Evolutionary conservation across 1,140 invertebrate genomes (phyloP).

Genomic region (Atta cephalotes): DNA sequence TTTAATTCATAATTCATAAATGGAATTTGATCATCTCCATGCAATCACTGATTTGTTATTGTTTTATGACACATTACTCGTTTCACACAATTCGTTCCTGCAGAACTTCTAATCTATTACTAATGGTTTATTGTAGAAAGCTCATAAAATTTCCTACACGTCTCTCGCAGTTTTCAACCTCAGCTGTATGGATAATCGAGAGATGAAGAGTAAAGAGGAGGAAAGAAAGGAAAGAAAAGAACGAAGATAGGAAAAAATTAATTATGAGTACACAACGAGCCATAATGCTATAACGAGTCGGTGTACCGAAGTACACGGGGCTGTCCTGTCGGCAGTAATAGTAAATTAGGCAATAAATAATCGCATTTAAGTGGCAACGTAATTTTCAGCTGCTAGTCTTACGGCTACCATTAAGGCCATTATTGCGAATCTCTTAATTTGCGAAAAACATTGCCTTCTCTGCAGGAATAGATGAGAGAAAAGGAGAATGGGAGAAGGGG

Average conservation of each 20-base stretch:
- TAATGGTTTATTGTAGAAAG: too few relatives aligned
- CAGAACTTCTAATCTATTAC: too few relatives aligned
- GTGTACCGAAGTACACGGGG: constrained; percentile 55
- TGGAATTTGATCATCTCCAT: too few relatives aligned
- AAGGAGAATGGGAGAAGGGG: neutral
- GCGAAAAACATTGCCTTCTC: constrained; percentile 81
- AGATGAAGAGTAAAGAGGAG: neutral
- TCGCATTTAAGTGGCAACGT: constrained; percentile 82
- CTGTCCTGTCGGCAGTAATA: constrained; percentile 76
- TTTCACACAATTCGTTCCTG: too few relatives aligned
- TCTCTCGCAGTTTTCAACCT: constrained; percentile 35
- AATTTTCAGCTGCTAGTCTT: constrained; percentile 81
- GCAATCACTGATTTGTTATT: too few relatives aligned
- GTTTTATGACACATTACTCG: too few relatives aligned
- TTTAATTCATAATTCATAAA: too few relatives aligned
- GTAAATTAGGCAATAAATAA: constrained; percentile 84
- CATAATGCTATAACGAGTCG: constrained; percentile 51
- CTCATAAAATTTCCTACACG: constrained; percentile 11
- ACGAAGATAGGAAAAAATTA: constrained; percentile 59
- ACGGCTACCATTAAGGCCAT: constrained; percentile 83
- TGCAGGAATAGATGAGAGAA: neutral
- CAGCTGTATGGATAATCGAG: constrained; percentile 46
- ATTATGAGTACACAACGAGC: constrained; percentile 67
- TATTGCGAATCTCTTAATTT: constrained; percentile 86
- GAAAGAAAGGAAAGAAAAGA: neutral